Evolutionary conservation across 2,113 vertebrate genomes (phyloP).

Genomic region (Paracanthobrama guichenoti): DNA sequence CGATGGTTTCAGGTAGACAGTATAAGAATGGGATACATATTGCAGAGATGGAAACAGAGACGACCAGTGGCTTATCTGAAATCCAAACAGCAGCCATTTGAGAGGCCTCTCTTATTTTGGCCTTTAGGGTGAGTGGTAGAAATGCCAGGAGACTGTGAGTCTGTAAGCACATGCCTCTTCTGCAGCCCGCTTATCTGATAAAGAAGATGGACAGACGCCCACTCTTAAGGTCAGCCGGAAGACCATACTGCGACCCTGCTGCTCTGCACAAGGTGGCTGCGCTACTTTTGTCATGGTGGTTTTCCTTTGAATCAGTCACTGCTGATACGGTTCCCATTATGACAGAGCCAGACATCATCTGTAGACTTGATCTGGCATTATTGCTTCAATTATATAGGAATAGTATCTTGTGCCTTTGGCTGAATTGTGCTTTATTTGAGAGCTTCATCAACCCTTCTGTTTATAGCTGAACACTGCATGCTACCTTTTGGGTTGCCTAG

Average conservation of each 20-base stretch:
- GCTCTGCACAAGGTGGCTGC: neutral
- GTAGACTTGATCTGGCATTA: neutral
- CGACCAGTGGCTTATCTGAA: conserved; percentile 29
- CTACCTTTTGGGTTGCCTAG: conserved; percentile 17
- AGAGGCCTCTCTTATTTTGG: conserved; percentile 27
- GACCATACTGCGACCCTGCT: conserved; percentile 27
- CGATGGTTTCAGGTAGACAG: conserved; percentile 24
- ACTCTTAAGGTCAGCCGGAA: conserved; percentile 40
- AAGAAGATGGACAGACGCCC: conserved; percentile 33
- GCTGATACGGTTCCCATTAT: neutral
- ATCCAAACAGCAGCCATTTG: conserved; percentile 28
- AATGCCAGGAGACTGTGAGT: conserved; percentile 18
- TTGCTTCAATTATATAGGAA: neutral
- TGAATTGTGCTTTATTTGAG: neutral
- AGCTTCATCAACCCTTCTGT: neutral
- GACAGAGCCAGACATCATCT: neutral
- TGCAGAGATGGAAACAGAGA: conserved; percentile 25
- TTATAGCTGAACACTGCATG: neutral
- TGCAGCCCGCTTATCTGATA: conserved; percentile 15
- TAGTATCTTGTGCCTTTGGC: neutral
- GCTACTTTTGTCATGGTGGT: conserved; percentile 8
- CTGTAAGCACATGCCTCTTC: neutral
- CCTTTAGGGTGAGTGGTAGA: conserved; percentile 27
- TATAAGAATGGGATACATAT: conserved; percentile 33
- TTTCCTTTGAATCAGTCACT: neutral